These are phyloP conservation scores for Phyto melanocephala DNA, from an alignment of 2,888 invertebrate genomes.

Conservation along the genomic window DNA sequence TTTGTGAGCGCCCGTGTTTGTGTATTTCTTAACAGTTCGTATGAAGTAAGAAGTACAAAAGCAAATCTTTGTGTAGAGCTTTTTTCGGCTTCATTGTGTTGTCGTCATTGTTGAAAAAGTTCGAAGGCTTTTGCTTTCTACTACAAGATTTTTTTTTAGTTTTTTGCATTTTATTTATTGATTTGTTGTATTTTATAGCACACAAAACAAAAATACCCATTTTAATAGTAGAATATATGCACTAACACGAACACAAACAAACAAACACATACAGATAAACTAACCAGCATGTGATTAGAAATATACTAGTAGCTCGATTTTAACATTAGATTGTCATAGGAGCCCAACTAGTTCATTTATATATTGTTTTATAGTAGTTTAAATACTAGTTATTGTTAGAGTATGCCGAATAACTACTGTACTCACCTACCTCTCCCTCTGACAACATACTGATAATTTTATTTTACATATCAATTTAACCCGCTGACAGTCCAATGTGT, in stretches of 20 bases:
- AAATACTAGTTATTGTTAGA: too few species aligned
- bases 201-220: conserved; percentile 30
- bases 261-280: neutral
- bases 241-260: neutral
- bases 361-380: too few species aligned
- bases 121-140: conserved; percentile 42
- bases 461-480: too few species aligned
- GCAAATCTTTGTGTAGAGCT: neutral
- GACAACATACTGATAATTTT: too few species aligned
- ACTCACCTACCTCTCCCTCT: too few species aligned
- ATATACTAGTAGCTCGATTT: too few species aligned
- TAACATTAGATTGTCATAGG: too few species aligned
- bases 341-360: too few species aligned
- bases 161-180: conserved; percentile 43
- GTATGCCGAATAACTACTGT: too few species aligned
- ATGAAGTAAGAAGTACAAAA: neutral
- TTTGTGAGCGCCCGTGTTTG: neutral
- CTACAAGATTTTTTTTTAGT: neutral
- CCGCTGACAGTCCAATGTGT: too few species aligned
- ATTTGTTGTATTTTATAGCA: conserved; percentile 45
- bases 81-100: neutral
- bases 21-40: conserved; percentile 15
- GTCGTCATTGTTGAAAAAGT: conserved; percentile 27
- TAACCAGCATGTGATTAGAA: too few species aligned
- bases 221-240: neutral